phyloP scores from a whole-genome alignment of 2,888 invertebrate species.

The Abrostola tripartita region DNA sequence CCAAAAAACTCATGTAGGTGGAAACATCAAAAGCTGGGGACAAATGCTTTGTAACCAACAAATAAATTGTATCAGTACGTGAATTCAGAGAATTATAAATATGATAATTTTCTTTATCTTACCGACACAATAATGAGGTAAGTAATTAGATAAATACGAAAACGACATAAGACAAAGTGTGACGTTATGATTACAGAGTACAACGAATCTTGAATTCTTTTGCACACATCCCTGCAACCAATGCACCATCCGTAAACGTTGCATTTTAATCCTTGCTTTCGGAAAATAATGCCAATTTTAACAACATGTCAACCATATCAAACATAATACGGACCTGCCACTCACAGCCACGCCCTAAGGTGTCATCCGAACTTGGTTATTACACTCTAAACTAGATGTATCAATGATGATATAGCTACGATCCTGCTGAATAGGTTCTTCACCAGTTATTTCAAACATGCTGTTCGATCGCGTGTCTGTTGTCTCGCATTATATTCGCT shows the following conservation, averaged over 20 bases:
- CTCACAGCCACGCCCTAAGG: constrained; percentile 45
- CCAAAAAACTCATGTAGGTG: too few species aligned
- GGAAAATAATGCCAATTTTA: constrained; percentile 88
- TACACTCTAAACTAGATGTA: constrained; percentile 32
- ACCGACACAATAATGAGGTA: too few species aligned
- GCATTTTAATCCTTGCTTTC: constrained; percentile 81
- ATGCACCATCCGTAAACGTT: constrained; percentile 81
- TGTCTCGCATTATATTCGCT: constrained; percentile 13
- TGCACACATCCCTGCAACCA: constrained; percentile 84
- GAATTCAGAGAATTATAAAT: too few species aligned
- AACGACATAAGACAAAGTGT: constrained; percentile 72
- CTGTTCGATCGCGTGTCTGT: constrained; percentile 12
- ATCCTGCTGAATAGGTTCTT: constrained; percentile 17
- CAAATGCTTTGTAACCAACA: too few species aligned
- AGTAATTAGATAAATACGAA: too few species aligned
- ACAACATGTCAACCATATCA: constrained; percentile 58
- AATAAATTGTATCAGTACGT: too few species aligned
- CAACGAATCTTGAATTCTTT: constrained; percentile 75
- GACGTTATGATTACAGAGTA: constrained; percentile 76
- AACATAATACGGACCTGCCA: constrained; percentile 50
- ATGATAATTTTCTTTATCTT: too few species aligned
- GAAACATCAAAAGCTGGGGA: too few species aligned
- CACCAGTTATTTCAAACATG: constrained; percentile 10
- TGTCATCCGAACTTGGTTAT: constrained; percentile 41
- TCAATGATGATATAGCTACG: constrained; percentile 33